Evolutionary conservation across 2,888 invertebrate genomes (phyloP).

Genomic region (Napeogenes inachia): DNA sequence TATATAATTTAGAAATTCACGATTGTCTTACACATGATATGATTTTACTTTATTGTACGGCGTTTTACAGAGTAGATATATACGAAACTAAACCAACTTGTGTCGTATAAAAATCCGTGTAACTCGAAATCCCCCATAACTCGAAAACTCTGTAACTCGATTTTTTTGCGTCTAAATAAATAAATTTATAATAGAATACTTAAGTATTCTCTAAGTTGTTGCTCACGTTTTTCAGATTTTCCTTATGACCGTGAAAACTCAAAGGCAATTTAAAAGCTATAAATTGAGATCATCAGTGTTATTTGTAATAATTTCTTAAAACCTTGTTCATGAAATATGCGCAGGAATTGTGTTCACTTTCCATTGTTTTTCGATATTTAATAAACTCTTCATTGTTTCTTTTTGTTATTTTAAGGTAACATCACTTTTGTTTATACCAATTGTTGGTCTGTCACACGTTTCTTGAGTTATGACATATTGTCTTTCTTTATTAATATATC

Average conservation of each 20-base stretch:
- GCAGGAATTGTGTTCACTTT: slow-evolving; percentile 1
- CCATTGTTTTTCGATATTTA: slow-evolving; percentile 12
- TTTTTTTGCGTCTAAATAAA: too few species aligned
- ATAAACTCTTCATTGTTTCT: slow-evolving; percentile 11
- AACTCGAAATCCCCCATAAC: too few species aligned
- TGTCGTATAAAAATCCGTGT: too few species aligned
- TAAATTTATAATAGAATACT: too few species aligned
- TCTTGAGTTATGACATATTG: too few species aligned
- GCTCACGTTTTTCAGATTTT: slow-evolving; percentile 20
- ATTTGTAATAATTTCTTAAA: background rate
- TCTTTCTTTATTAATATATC: too few species aligned
- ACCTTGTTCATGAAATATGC: slow-evolving; percentile 1
- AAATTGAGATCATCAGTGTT: background rate
- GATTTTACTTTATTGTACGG: too few species aligned
- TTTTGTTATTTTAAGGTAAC: background rate
- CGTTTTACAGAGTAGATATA: too few species aligned
- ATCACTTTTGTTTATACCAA: background rate
- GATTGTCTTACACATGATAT: too few species aligned
- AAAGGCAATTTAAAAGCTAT: slow-evolving; percentile 4
- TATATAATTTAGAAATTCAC: too few species aligned
- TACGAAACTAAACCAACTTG: too few species aligned
- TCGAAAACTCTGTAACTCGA: too few species aligned
- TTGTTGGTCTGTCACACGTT: background rate
- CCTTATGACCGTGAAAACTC: slow-evolving; percentile 25
- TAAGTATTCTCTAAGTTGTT: background rate